phyloP scores from a whole-genome alignment of 2,888 invertebrate genomes.

The Amiota mariae region DNA sequence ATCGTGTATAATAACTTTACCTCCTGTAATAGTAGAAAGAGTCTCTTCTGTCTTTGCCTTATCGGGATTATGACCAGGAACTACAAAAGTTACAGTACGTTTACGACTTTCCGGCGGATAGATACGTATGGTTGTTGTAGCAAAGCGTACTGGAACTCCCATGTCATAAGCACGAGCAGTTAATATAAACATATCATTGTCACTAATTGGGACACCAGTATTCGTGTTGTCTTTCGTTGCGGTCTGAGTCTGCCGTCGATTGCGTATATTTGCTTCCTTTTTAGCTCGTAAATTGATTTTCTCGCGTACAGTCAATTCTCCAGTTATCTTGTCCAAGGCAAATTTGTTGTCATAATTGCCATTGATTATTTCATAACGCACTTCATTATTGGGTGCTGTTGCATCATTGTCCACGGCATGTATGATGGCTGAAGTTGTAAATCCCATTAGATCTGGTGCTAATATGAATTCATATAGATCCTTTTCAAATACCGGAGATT shows the following conservation, averaged over 20 bases:
- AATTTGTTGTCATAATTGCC: conserved; percentile 86
- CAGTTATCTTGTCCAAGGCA: conserved; percentile 83
- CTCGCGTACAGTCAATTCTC: conserved; percentile 80
- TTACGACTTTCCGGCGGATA: conserved; percentile 85
- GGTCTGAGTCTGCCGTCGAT: conserved; percentile 44
- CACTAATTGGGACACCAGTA: conserved; percentile 32
- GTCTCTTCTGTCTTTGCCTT: conserved; percentile 83
- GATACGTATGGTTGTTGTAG: conserved; percentile 83
- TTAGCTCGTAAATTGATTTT: conserved; percentile 63
- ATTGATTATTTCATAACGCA: conserved; percentile 87
- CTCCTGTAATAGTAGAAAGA: conserved; percentile 85
- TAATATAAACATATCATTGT: conserved; percentile 75
- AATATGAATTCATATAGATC: conserved; percentile 86
- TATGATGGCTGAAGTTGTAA: conserved; percentile 85
- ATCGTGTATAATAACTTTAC: conserved; percentile 83
- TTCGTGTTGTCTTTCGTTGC: conserved; percentile 15
- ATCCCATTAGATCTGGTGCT: conserved; percentile 81
- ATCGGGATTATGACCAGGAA: conserved; percentile 85
- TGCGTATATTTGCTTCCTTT: conserved; percentile 59
- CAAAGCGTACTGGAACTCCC: conserved; percentile 85
- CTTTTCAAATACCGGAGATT: conserved; percentile 88
- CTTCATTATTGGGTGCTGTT: conserved; percentile 87
- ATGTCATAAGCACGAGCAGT: conserved; percentile 88
- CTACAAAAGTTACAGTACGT: conserved; percentile 86
- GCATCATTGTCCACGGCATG: conserved; percentile 90